These are phyloP conservation scores for Paraescarpia echinospica DNA, from an alignment of 1,140 invertebrate genomes.

Conservation along the genomic window DNA sequence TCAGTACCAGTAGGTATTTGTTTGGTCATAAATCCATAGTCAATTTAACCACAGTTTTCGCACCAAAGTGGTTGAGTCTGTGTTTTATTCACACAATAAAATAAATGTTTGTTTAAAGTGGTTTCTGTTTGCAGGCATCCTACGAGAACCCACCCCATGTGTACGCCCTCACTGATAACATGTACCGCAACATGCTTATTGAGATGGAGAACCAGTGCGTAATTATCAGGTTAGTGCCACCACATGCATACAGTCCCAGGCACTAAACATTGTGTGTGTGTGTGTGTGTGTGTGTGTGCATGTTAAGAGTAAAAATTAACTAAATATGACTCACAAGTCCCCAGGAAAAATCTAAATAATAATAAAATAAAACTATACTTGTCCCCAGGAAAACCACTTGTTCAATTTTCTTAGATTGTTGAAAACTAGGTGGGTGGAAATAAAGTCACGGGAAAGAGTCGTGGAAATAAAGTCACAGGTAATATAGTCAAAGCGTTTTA, in stretches of 20 bases:
- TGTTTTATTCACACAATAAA: neutral
- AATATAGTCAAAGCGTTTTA: too few species aligned
- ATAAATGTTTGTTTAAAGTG: neutral
- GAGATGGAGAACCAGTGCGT: slow-evolving; percentile 76
- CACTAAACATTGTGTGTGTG: too few species aligned
- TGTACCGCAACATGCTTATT: slow-evolving; percentile 78
- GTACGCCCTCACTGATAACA: slow-evolving; percentile 74
- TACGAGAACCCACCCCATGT: slow-evolving; percentile 80
- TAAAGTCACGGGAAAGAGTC: too few species aligned
- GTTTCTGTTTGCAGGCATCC: slow-evolving; percentile 61
- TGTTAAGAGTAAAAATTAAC: slow-evolving; percentile 7
- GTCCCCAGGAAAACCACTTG: too few species aligned
- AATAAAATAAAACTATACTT: too few species aligned
- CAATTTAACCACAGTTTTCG: neutral
- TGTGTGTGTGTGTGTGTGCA: slow-evolving; percentile 25
- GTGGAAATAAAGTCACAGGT: too few species aligned
- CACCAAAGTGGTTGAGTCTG: neutral
- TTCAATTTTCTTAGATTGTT: too few species aligned
- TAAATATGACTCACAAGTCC: slow-evolving; percentile 1
- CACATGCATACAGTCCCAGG: neutral
- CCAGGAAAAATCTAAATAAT: too few species aligned
- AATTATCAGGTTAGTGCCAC: slow-evolving; percentile 68
- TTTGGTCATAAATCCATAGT: neutral
- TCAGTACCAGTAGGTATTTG: neutral
- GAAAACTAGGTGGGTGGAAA: too few species aligned